Conservation (phyloP, 1,140 invertebrate genomes). For the Mya arenaria region DNA sequence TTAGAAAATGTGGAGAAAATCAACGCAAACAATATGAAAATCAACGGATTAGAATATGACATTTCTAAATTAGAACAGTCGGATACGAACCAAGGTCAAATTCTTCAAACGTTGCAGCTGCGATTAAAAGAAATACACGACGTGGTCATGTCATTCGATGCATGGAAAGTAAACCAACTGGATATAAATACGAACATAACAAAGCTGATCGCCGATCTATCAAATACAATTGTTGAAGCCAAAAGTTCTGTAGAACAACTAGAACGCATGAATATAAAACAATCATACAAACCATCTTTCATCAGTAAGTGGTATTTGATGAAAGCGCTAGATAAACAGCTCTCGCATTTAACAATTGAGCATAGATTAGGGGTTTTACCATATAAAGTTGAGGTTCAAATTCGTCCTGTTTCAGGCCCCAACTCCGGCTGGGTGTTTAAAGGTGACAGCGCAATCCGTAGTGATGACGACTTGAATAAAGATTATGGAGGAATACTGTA, state of each 20-base stretch:
- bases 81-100: neutral
- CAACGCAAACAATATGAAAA: no score
- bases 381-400: constrained; percentile 43
- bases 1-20: no score
- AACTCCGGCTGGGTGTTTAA: constrained; percentile 32
- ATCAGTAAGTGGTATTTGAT: constrained; percentile 38
- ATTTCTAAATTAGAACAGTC: neutral
- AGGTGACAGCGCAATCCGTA: constrained; percentile 4
- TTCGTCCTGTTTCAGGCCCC: constrained; percentile 10
- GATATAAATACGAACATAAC: neutral
- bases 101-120: neutral
- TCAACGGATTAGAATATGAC: no score
- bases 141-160: neutral
- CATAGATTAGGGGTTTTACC: constrained; percentile 10
- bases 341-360: neutral
- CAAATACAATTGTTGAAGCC: neutral
- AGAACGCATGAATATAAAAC: no score
- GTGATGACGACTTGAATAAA: constrained; percentile 14
- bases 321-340: neutral
- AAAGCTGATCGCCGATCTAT: neutral
- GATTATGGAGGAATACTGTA: constrained; percentile 33
- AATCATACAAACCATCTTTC: neutral
- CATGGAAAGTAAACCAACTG: neutral
- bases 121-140: no score
- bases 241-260: neutral